Conservation (phyloP, 2,888 invertebrate genomes). For the Carabus problematicus region DNA sequence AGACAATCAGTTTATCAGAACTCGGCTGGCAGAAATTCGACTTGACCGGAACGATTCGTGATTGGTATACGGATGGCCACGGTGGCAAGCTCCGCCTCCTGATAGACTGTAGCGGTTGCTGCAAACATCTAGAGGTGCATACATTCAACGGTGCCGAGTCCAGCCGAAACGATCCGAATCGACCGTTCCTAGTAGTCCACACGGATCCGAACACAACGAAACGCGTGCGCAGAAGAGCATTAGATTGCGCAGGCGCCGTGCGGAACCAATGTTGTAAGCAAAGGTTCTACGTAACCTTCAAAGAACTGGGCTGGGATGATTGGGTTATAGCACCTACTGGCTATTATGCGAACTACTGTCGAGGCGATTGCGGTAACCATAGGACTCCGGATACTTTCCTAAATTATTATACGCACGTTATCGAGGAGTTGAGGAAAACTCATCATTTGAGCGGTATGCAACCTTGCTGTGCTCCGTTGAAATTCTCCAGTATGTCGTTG, state of each 20-base stretch:
- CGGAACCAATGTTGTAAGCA: slow-evolving; percentile 86
- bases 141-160: slow-evolving; percentile 56
- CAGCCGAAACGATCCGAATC: slow-evolving; percentile 65
- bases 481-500: slow-evolving; percentile 90
- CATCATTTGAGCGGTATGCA: slow-evolving; percentile 79
- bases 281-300: slow-evolving; percentile 90
- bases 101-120: slow-evolving; percentile 86
- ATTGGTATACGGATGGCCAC: slow-evolving; percentile 69
- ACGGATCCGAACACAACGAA: slow-evolving; percentile 74
- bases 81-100: slow-evolving; percentile 74
- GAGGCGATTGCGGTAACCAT: slow-evolving; percentile 84
- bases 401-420: slow-evolving; percentile 89
- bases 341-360: slow-evolving; percentile 93
- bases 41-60: slow-evolving; percentile 77
- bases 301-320: slow-evolving; percentile 92
- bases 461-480: slow-evolving; percentile 91
- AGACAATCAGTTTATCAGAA: slow-evolving; percentile 63
- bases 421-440: slow-evolving; percentile 86
- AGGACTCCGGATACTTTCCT: slow-evolving; percentile 83
- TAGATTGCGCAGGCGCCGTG: slow-evolving; percentile 79
- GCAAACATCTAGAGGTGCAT: slow-evolving; percentile 74
- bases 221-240: slow-evolving; percentile 79
- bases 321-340: slow-evolving; percentile 92
- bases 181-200: slow-evolving; percentile 84
- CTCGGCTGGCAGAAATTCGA: slow-evolving; percentile 89